Evolutionary conservation across 1,140 invertebrate species (phyloP).

Genomic region (Thalassaphorura encarpata): DNA sequence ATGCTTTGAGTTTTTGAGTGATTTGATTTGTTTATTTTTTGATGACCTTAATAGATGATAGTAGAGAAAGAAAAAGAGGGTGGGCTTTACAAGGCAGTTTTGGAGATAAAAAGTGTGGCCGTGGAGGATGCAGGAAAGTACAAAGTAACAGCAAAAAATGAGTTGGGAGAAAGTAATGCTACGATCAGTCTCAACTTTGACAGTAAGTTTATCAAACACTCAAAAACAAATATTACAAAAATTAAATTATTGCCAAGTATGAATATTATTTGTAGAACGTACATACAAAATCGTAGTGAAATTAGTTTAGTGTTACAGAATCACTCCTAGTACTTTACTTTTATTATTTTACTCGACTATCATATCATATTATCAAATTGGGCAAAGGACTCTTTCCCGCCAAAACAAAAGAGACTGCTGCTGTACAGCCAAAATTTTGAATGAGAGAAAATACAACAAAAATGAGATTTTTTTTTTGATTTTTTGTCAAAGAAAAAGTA

Average conservation of each 20-base stretch:
- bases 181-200: constrained; percentile 95
- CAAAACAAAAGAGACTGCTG: no score
- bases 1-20: background rate
- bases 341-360: no score
- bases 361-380: no score
- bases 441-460: no score
- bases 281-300: background rate
- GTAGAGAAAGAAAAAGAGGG: constrained; percentile 87
- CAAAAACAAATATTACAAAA: no score
- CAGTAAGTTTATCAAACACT: constrained; percentile 90
- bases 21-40: constrained; percentile 6
- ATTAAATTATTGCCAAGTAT: no score
- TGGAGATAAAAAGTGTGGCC: constrained; percentile 86
- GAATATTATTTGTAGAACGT: background rate
- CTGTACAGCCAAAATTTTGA: no score
- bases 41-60: constrained; percentile 53
- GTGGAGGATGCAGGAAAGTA: constrained; percentile 96
- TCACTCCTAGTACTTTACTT: no score
- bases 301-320: no score
- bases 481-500: background rate
- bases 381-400: no score
- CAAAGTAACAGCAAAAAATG: constrained; percentile 91
- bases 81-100: constrained; percentile 80
- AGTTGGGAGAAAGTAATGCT: constrained; percentile 89
- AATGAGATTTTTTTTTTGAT: no score